A percentile compares a stretch with the other conserved stretches of the same genome.
Evolutionary conservation across 2,888 invertebrate genomes (phyloP).

Genomic region (Tubulanus polymorphus): DNA sequence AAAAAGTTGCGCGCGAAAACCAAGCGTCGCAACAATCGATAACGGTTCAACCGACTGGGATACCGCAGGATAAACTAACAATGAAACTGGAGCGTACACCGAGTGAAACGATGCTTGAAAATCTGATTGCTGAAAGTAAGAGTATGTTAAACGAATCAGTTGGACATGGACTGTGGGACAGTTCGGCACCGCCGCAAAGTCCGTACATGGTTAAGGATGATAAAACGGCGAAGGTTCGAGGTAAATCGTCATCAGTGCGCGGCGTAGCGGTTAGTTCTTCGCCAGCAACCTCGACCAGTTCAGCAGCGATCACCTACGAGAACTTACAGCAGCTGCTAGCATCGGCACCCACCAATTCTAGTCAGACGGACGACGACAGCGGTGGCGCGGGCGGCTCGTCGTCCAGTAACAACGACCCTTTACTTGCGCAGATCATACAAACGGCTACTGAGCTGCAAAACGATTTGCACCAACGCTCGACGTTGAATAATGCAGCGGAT

Average conservation of each 20-base stretch:
- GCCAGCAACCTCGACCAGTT: neutral
- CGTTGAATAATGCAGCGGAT: neutral
- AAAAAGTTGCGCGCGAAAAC: constrained; percentile 28
- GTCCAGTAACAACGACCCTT: constrained; percentile 35
- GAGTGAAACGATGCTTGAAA: constrained; percentile 20
- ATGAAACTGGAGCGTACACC: neutral
- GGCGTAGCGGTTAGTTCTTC: neutral
- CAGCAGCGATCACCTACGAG: constrained; percentile 11
- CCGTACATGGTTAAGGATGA: constrained; percentile 25
- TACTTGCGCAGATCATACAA: constrained; percentile 79
- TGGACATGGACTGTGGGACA: constrained; percentile 26
- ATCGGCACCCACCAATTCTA: constrained; percentile 8
- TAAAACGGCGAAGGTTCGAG: constrained; percentile 1
- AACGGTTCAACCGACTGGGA: constrained; percentile 31
- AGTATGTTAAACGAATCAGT: constrained; percentile 12
- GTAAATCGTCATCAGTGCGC: neutral
- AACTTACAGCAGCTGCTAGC: constrained; percentile 26
- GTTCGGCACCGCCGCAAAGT: constrained; percentile 26
- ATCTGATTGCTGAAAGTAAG: constrained; percentile 14
- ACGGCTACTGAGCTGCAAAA: constrained; percentile 71
- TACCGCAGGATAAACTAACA: constrained; percentile 59
- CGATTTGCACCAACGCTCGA: constrained; percentile 23
- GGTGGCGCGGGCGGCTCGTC: neutral
- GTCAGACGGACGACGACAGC: neutral
- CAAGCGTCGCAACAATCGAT: constrained; percentile 33